Percentiles rank a stretch among this genome's conserved stretches.
Evolutionary conservation across 1,140 invertebrate genomes (phyloP).

Genomic region (Drosophila orena): DNA sequence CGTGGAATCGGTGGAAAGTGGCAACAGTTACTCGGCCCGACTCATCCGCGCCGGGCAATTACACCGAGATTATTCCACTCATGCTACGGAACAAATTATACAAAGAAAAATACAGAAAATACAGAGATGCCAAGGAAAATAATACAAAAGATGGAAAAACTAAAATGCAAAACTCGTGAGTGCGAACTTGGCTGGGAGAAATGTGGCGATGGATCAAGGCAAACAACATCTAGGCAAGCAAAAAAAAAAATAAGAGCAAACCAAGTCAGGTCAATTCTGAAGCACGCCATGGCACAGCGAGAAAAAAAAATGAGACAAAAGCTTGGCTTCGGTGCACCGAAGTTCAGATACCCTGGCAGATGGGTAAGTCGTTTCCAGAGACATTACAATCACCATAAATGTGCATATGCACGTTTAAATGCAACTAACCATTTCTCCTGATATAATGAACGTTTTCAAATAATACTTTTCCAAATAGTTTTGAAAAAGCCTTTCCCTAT

Average conservation of each 20-base stretch:
- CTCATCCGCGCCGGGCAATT: conserved; percentile 52
- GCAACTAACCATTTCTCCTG: too few relatives aligned
- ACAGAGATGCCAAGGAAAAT: conserved; percentile 6
- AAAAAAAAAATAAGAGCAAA: conserved; percentile 3
- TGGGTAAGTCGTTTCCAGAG: neutral
- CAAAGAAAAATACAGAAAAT: conserved; percentile 1
- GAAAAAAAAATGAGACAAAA: conserved; percentile 2
- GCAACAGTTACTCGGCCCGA: conserved; percentile 43
- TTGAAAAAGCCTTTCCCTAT: too few relatives aligned
- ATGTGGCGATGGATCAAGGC: conserved; percentile 27
- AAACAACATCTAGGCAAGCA: conserved; percentile 37
- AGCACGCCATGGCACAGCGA: conserved; percentile 10
- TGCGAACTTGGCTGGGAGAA: conserved; percentile 21
- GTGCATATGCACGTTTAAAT: too few relatives aligned
- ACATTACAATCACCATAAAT: neutral
- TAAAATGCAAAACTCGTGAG: conserved; percentile 40
- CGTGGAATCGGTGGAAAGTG: conserved; percentile 26
- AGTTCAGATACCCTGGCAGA: conserved; percentile 35
- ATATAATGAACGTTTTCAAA: too few relatives aligned
- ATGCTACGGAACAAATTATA: conserved; percentile 84
- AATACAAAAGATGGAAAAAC: neutral
- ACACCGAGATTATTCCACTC: conserved; percentile 83
- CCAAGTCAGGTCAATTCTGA: conserved; percentile 19
- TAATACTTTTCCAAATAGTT: too few relatives aligned
- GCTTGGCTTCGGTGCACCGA: conserved; percentile 21